Conservation (phyloP, 2,113 vertebrate species). For the Nycticorax nycticorax region DNA sequence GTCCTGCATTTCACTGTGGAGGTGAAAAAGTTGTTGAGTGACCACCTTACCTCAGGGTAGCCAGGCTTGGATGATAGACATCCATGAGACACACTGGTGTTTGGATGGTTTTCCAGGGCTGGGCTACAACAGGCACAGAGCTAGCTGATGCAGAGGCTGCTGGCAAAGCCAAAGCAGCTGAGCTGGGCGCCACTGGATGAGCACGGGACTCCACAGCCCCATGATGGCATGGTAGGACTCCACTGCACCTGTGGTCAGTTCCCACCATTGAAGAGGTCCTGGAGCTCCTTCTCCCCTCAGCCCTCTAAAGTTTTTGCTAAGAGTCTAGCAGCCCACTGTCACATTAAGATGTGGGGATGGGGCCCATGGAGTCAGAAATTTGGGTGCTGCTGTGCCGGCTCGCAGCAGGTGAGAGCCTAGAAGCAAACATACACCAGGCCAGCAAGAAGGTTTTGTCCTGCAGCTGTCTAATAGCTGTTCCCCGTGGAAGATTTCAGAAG, state of each 20-base stretch:
- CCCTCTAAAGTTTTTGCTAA: neutral
- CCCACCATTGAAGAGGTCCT: neutral
- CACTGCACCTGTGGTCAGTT: neutral
- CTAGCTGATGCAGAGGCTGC: neutral
- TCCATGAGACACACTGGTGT: neutral
- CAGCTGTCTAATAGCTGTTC: neutral
- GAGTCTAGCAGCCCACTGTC: neutral
- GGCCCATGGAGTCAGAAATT: neutral
- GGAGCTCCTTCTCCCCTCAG: neutral
- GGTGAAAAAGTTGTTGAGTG: neutral
- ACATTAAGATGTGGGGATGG: neutral
- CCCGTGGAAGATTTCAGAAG: neutral
- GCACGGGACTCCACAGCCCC: accelerated
- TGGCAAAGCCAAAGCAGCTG: neutral
- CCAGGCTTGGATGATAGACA: accelerated
- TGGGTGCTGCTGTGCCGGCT: neutral
- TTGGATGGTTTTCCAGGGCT: neutral
- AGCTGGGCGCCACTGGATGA: accelerated
- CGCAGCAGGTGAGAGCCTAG: neutral
- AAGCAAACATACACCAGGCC: neutral
- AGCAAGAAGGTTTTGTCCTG: neutral
- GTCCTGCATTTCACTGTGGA: neutral
- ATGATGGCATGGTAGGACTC: accelerated
- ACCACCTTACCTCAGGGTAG: neutral
- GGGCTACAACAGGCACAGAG: accelerated